Base-by-base conservation (phyloP, 2,888 invertebrate genomes). In the Chrysolina oricalcia region DNA sequence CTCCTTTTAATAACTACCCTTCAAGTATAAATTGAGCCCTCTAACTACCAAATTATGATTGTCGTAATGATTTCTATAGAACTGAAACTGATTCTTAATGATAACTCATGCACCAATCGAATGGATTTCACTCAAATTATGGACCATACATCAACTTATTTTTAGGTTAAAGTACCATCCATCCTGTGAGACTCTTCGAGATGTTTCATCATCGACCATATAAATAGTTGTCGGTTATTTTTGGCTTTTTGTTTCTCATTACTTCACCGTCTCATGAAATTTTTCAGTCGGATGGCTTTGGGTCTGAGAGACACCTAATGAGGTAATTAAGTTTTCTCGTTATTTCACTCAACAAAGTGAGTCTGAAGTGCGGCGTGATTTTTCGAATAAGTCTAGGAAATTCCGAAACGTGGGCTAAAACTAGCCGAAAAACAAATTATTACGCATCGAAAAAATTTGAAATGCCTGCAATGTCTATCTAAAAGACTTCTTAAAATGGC, bases 211-310 rank as follows among this genome's bases (percentile, higher is more conserved):
- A 67, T 50, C 35, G 17, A 35, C 67, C 21, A 17, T 35, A 48
- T 67, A n/a, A 23, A 48, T 67, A 50, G 67, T 50, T 67, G 50
- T 67, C 27, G 3, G 50, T 66, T 66, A 66, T 66, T 66, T 66
- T 66, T 43, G 43, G 43, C 19, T 21, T 27, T n/a, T 27, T 23
- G 21, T 66, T 66, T 48, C n/a, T 48, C 48, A 66, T 66, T 46
- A 46, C 43, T 15, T 35, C 63, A 40, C 63, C 3, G 63, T 35
- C 46, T 21, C 23, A 27, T n/a, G 21, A 46, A 43, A 4, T 43
- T 19, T 48, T 66, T 46, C 8, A 9, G 19, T 66, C 21, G 9
- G 11, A 8, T 64, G 43, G 11, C 40, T 64, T 43, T 13, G 21
- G 8, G 40, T 17, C 11, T 23, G n/a, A 64, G 64, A 17, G n/a